phyloP scores from a whole-genome alignment of 2,113 vertebrate genomes.

The Sebastes schlegelii region DNA sequence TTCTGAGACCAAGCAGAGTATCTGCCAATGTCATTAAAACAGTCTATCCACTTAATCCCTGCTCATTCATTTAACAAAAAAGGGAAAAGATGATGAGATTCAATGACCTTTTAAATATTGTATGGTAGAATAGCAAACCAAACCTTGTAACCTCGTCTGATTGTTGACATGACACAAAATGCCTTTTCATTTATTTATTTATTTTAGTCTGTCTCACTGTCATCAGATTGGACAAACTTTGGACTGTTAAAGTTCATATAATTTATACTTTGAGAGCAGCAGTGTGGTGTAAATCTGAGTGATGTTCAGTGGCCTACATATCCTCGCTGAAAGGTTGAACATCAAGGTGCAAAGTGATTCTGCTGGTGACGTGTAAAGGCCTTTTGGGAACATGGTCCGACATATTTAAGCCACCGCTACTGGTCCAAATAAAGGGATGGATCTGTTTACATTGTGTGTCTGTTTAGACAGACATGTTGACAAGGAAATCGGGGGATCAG shows the following conservation, averaged over 20 bases:
- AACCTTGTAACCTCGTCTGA: neutral
- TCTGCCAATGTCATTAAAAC: neutral
- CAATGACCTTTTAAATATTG: neutral
- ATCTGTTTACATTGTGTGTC: neutral
- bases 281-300: neutral
- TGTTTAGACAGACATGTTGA: neutral
- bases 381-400: neutral
- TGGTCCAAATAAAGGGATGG: neutral
- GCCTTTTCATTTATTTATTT: neutral
- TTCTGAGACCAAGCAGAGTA: neutral
- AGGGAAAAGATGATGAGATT: neutral
- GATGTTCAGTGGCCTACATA: neutral
- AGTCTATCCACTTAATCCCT: neutral
- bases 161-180: neutral
- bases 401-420: neutral
- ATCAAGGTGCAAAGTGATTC: neutral
- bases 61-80: neutral
- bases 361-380: neutral
- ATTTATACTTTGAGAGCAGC: neutral
- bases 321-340: neutral
- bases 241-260: neutral
- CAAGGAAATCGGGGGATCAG: neutral
- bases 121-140: neutral
- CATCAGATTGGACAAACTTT: neutral
- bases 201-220: neutral